Evolutionary conservation across 2,888 invertebrate genomes (phyloP), one percentile per base, ranked within the genome.

Genomic region (Hyposoter dolosus): DNA sequence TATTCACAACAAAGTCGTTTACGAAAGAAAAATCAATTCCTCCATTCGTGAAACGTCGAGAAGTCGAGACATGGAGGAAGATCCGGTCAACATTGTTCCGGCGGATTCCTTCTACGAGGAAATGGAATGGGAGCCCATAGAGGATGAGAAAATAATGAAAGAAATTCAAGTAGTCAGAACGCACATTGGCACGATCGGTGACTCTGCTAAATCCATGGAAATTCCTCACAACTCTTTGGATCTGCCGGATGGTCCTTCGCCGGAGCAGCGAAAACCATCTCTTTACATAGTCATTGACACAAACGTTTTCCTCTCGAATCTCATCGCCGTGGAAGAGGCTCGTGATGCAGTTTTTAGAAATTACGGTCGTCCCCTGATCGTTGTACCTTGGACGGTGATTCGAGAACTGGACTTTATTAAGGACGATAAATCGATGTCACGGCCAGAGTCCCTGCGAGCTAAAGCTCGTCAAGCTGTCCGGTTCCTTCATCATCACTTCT

Each of bases 41-140:
- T 19, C 19, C 1, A 12, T 47, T 17, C 50, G 17, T 12, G 65
- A 69, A 0, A 53, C 43, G 10, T 43, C 65, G 3, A 28, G 68
- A 53, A 45, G 5, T 15, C 17, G 15, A 9, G 63, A 65, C 6
- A 17, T 9, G 4, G 79, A 85, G 1, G 75, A 43, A 12, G 74
- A 82, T 3, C 5, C 23, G 0, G 10, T 19, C 1, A 74, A 9
- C 3, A 12, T 69, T 9, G 40, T 80, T 7, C 75, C 65, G 35
- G 53, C 79, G 19, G 86, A 90, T 43, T 60, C 74, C 10, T 90
- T 89, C 80, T 90, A 88, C 68, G 94, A 94, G 82, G 91, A 93
- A 85, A 94, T 94, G 94, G 94, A 94, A 19, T 94, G 94, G 94
- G 94, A 94, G 84, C 92, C 94, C 0, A 91, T 93, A 79, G 92